phyloP scores from a whole-genome alignment of 1,140 invertebrate genomes.

The Camponotus pennsylvanicus region DNA sequence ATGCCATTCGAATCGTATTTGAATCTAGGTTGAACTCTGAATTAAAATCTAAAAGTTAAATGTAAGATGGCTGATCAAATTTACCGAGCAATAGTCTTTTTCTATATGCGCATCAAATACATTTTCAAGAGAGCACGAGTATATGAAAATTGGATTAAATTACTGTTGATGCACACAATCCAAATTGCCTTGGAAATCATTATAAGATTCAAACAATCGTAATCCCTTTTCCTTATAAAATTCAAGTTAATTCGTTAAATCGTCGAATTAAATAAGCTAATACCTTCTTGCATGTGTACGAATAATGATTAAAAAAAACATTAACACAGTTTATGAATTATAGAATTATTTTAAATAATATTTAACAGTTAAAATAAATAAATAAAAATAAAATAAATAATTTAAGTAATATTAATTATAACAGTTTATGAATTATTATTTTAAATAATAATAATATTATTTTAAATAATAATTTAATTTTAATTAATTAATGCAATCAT shows the following conservation, averaged over 20 bases:
- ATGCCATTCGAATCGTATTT: conserved; percentile 2
- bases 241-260: neutral
- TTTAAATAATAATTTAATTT: too few relatives aligned
- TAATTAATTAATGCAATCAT: neutral
- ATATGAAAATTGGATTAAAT: conserved; percentile 45
- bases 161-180: neutral
- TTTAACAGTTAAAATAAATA: too few relatives aligned
- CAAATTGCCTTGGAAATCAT: neutral
- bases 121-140: conserved; percentile 33
- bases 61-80: conserved; percentile 28
- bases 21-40: neutral
- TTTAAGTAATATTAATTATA: too few relatives aligned
- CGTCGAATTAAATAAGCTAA: neutral
- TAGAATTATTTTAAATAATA: neutral
- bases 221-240: neutral
- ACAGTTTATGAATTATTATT: too few relatives aligned
- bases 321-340: neutral
- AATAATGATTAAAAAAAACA: neutral
- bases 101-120: conserved; percentile 47
- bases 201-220: neutral
- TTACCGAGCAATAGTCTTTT: conserved; percentile 20
- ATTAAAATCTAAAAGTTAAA: conserved; percentile 58
- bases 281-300: neutral
- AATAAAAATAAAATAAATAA: too few relatives aligned
- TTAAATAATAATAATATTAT: too few relatives aligned